Base-by-base conservation (phyloP, 2,113 vertebrate species). In the Pipa parva region DNA sequence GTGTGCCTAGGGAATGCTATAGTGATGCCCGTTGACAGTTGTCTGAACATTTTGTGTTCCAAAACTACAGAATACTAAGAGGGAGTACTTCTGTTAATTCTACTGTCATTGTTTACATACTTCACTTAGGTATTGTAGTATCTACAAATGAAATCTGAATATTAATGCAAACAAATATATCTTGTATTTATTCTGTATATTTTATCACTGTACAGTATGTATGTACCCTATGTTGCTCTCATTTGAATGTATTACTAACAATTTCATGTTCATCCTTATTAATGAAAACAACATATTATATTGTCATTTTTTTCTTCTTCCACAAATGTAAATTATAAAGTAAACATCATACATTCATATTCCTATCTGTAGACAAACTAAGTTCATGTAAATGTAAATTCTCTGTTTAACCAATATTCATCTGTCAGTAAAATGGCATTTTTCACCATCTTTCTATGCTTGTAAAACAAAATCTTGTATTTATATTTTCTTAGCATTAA, bases 51-150 rank as follows among this genome's bases (percentile, higher is more conserved):
- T 12, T 33, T 33, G 31, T 33, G 31, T 33, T 12, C 31, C 31
- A 33, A 33, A 33, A 33, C 45, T 49, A 6, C 2, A 21, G 46
- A 20, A 20, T 49, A 20, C 46, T 49, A 22, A 49, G 22, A 49
- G 18, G 42, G 21, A 49, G 22, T 21, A 4, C 7, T 46, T 46
- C 4, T 29, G 12, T 58, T 29, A 58, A n/a, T 25, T 22, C 60
- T 9, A 1, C 12, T 10, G 63, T 74, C 72, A 59, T 55, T 63
- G 63, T 62, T 71, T 65, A 77, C 65, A 73, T 64, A 62, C 18
- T 17, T 56, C 10, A 49, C 7, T 2, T 45, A 39, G 4, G 75
- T 28, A 0, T 46, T 72, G 65, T 62, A 21, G 2, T 27, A 9
- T 17, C 55, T 69, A 7, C 1, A 29, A 56, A 46, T 17, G 70